Evolutionary conservation across 2,888 invertebrate species (phyloP), one percentile per base, ranked within the genome.

Genomic region (Fragum sueziense): DNA sequence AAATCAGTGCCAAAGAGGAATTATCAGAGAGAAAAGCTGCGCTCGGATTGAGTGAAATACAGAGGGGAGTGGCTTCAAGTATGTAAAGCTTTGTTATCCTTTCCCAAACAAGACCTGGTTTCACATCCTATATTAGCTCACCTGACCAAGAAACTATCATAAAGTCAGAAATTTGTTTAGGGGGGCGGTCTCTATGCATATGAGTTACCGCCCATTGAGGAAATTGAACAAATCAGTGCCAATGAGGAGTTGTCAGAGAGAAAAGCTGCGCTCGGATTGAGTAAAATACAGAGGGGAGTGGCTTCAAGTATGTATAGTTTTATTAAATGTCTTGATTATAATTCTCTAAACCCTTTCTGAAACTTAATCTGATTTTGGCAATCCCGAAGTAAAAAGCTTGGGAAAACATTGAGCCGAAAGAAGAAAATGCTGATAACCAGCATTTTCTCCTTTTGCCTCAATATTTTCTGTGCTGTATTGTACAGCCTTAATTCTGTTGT

Each of bases 101-200:
- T n/a, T n/a, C n/a, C n/a, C n/a, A n/a, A n/a, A n/a, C n/a, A n/a
- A n/a, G n/a, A n/a, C n/a, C n/a, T n/a, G n/a, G n/a, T n/a, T n/a
- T n/a, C n/a, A n/a, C n/a, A n/a, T n/a, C n/a, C n/a, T n/a, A n/a
- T n/a, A n/a, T n/a, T n/a, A n/a, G n/a, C n/a, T n/a, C n/a, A n/a
- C n/a, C n/a, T n/a, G n/a, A n/a, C 93, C 93, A 41, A 86, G 91
- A 62, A 94, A 94, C 87, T 93, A 93, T 74, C 93, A 93, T 80
- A 93, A 93, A 79, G 90, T 94, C 20, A 92, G 93, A 79, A 91
- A 92, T 7, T 86, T 91, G 71, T 87, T 91, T n/a, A n/a, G 14
- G 91, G 92, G 57, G 91, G 93, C 62, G 88, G 91, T 33, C 93
- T 97, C 80, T 95, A 95, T 92, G 95, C 95, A 14, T 96, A 96